These are phyloP conservation scores for Pecten maximus DNA, from an alignment of 2,888 invertebrate species.

Conservation along the genomic window DNA sequence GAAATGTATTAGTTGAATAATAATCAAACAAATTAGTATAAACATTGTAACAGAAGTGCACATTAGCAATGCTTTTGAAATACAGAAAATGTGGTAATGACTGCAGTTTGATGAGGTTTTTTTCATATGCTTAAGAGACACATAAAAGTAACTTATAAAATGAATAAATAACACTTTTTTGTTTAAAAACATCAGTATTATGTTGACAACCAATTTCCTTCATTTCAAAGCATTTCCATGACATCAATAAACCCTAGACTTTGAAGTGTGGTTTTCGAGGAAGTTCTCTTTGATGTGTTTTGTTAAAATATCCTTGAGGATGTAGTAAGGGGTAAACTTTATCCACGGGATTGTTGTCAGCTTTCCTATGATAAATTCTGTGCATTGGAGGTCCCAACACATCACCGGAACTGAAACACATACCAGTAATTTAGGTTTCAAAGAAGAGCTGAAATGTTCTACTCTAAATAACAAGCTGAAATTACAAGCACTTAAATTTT, in stretches of 20 bases:
- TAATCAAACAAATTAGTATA: background rate
- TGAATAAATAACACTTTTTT: background rate
- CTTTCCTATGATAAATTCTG: constrained; percentile 68
- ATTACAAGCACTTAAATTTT: background rate
- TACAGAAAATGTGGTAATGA: background rate
- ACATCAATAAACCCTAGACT: constrained; percentile 62
- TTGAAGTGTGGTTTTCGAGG: constrained; percentile 77
- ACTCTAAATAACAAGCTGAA: constrained; percentile 2
- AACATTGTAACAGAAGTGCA: background rate
- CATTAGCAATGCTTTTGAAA: background rate
- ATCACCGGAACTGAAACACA: constrained; percentile 57
- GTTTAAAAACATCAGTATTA: background rate
- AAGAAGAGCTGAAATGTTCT: background rate
- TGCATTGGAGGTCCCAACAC: constrained; percentile 41
- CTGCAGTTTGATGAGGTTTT: background rate
- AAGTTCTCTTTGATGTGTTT: constrained; percentile 62
- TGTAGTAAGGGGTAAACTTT: constrained; percentile 72
- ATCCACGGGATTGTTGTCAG: constrained; percentile 72
- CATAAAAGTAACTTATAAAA: background rate
- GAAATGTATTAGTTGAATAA: background rate
- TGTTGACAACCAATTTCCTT: background rate
- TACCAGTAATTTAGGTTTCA: constrained; percentile 11
- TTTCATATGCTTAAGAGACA: background rate
- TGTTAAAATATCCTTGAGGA: constrained; percentile 66
- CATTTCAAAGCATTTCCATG: constrained; percentile 31